Evolutionary conservation across 2,888 invertebrate genomes (phyloP).

Genomic region (Pristionchus exspectatus): DNA sequence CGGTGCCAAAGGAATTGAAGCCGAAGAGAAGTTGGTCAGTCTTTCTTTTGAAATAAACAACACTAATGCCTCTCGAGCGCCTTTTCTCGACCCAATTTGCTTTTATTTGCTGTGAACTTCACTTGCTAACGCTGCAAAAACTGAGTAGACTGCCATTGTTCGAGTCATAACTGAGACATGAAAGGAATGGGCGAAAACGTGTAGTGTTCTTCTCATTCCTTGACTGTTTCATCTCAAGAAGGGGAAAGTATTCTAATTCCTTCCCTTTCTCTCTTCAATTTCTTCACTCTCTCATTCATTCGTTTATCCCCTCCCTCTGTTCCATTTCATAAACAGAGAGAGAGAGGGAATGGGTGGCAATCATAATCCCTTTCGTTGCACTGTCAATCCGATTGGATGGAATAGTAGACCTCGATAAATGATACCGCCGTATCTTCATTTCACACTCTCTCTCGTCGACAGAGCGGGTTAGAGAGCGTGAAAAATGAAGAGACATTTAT

Average conservation of each 20-base stretch:
- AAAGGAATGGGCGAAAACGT: neutral
- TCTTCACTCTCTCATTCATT: neutral
- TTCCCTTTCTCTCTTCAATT: neutral
- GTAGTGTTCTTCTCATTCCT: conserved; percentile 1
- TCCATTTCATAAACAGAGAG: conserved; percentile 48
- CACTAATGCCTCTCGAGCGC: neutral
- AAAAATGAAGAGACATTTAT: too few species aligned
- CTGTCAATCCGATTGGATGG: conserved; percentile 32
- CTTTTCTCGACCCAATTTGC: neutral
- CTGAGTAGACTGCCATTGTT: neutral
- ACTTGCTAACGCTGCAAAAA: neutral
- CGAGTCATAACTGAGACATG: conserved; percentile 14
- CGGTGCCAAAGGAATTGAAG: neutral
- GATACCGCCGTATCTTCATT: too few species aligned
- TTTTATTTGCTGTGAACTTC: neutral
- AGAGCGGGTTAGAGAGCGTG: too few species aligned
- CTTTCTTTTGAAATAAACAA: neutral
- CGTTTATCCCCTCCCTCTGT: conserved; percentile 25
- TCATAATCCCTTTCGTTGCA: conserved; percentile 14
- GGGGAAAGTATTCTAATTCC: conserved; percentile 46
- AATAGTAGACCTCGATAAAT: neutral
- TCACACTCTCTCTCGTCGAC: too few species aligned
- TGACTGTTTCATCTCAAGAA: conserved; percentile 9
- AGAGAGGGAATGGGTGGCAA: conserved; percentile 20
- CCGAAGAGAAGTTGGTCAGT: conserved; percentile 3